These are phyloP conservation scores for Stomorhina lunata DNA, from an alignment of 2,888 invertebrate genomes.

Conservation along the genomic window DNA sequence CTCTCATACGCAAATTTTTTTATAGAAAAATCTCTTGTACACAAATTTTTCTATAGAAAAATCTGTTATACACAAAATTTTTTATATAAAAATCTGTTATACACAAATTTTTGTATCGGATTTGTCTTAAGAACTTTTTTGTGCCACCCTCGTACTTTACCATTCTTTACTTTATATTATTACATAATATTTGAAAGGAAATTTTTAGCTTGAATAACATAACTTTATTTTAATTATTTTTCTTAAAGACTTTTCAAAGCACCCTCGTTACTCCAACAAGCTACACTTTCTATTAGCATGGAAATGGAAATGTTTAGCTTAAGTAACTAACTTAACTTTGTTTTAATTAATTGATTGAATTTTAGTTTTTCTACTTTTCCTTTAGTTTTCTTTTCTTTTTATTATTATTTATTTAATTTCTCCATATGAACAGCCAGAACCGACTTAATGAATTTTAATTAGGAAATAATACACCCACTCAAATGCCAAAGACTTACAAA, in stretches of 20 bases:
- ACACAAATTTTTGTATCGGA: too few species aligned
- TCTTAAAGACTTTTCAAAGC: background rate
- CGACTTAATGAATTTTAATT: slow-evolving; percentile 65
- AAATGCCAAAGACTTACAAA: background rate
- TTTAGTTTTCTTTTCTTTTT: background rate
- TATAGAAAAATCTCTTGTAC: too few species aligned
- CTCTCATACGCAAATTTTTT: too few species aligned
- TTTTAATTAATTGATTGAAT: slow-evolving; percentile 62
- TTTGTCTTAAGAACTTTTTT: too few species aligned
- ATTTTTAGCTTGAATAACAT: too few species aligned
- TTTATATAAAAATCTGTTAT: too few species aligned
- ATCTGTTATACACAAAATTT: too few species aligned
- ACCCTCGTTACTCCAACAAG: background rate
- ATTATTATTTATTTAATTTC: slow-evolving; percentile 12
- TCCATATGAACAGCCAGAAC: slow-evolving; percentile 16
- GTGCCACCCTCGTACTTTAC: too few species aligned
- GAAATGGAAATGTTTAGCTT: slow-evolving; percentile 22
- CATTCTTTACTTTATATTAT: too few species aligned
- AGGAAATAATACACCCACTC: slow-evolving; percentile 46
- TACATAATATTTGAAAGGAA: too few species aligned
- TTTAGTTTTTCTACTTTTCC: background rate
- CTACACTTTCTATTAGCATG: background rate
- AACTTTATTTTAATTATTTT: background rate
- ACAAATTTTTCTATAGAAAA: too few species aligned
- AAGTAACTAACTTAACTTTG: slow-evolving; percentile 31